These are phyloP conservation scores for Gobionotothen gibberifrons DNA, from an alignment of 2,797 vertebrate genomes.

Conservation along the genomic window DNA sequence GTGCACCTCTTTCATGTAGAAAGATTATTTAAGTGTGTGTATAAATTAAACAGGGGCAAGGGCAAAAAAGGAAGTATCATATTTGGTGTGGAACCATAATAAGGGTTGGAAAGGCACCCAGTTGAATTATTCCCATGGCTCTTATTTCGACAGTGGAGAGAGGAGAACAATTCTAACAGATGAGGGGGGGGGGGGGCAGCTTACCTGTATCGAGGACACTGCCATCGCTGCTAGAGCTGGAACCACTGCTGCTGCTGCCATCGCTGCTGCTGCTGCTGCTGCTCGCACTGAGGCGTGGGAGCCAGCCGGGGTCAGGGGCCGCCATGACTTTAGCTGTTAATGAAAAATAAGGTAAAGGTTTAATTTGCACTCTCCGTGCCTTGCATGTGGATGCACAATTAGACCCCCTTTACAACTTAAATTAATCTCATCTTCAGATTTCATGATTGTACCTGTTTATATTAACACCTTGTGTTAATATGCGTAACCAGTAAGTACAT, in stretches of 20 bases:
- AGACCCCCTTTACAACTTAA: too few relatives aligned
- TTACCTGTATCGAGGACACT: slow-evolving; percentile 90
- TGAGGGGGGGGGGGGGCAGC: slow-evolving; percentile 54
- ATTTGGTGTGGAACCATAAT: slow-evolving; percentile 34
- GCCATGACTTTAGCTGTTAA: slow-evolving; percentile 71
- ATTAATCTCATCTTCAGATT: too few relatives aligned
- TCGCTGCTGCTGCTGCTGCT: slow-evolving; percentile 71
- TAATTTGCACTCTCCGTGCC: background rate
- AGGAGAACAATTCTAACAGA: background rate
- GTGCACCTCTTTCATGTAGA: background rate
- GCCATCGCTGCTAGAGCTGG: slow-evolving; percentile 83
- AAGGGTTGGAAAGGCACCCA: slow-evolving; percentile 7
- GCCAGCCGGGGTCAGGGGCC: slow-evolving; percentile 32
- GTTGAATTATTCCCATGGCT: slow-evolving; percentile 5
- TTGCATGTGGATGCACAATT: background rate
- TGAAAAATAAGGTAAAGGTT: background rate
- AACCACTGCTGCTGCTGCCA: slow-evolving; percentile 74
- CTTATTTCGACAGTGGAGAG: slow-evolving; percentile 6
- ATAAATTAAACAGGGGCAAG: slow-evolving; percentile 1
- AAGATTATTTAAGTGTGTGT: background rate
- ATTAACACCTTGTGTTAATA: too few relatives aligned
- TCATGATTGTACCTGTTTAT: too few relatives aligned
- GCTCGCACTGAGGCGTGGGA: slow-evolving; percentile 79
- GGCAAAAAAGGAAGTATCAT: slow-evolving; percentile 27
- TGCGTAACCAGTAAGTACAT: too few relatives aligned